Base-by-base conservation (phyloP, 2,888 invertebrate species). In the Anoplius nigerrimus region DNA sequence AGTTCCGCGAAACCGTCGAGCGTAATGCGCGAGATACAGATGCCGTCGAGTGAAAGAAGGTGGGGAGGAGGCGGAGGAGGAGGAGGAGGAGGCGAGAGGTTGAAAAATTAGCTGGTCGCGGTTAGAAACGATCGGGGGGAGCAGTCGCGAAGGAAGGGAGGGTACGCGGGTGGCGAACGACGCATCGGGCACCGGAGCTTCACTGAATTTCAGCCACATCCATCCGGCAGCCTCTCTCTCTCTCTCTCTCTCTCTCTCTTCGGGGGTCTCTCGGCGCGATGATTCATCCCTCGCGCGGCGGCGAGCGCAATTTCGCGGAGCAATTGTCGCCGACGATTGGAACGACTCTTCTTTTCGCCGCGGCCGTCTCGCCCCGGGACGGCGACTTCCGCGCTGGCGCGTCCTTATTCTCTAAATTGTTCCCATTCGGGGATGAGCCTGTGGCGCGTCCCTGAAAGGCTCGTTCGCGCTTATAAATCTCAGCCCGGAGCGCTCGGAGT, bases 391-490 rank as follows among this genome's bases (percentile, higher is more conserved):
- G 71, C 73, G 72, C 66, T 65, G 63, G 52, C 75, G 78, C 67
- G 55, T 78, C 79, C 79, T 82, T 79, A 82, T 81, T 79, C 81
- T 76, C 81, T 78, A 83, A 84, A 85, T 85, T 82, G 84, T 86
- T 84, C 82, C 84, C 81, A 81, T 82, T 83, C 84, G 78, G 82
- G 83, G 84, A 82, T 77, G 80, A 84, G 81, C 80, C 80, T 77
- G 62, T 77, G 75, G 76, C 72, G 76, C 78, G 77, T 74, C 80
- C 79, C 79, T 85, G 82, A 84, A 85, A 83, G 82, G 81, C 80
- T 84, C 81, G 82, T 78, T 83, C 79, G 79, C 82, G 82, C 82
- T 85, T 87, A 87, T 87, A 87, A 86, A 86, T 87, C 86, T 85
- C 79, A 76, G 79, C 76, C 76, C 58, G 66, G 63, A 75, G 76